Evolutionary conservation across 2,888 invertebrate genomes (phyloP).

Genomic region (Zelleria hepariella): DNA sequence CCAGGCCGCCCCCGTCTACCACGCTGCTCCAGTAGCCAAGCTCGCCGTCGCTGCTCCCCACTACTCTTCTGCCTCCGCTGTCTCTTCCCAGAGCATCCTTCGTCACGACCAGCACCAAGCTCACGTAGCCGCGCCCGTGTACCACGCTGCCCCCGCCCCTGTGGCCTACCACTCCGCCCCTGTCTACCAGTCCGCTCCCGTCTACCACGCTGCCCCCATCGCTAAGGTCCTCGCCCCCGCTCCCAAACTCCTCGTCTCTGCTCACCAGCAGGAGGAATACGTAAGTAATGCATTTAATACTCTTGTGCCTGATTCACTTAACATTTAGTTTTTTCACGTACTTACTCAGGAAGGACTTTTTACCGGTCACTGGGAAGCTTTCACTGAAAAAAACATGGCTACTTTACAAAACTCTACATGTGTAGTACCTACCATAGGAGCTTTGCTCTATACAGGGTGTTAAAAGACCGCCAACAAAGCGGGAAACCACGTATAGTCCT

Average conservation of each 20-base stretch:
- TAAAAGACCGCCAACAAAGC: no score
- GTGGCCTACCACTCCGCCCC: slow-evolving; percentile 20
- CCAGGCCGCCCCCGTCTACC: slow-evolving; percentile 17
- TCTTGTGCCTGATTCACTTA: no score
- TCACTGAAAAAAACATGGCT: no score
- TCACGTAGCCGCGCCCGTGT: slow-evolving; percentile 5
- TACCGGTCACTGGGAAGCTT: no score
- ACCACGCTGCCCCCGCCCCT: slow-evolving; percentile 17
- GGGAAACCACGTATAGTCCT: no score
- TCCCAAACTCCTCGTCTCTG: slow-evolving; percentile 14
- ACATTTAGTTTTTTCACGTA: neutral
- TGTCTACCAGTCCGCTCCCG: slow-evolving; percentile 18
- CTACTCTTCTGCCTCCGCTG: slow-evolving; percentile 16
- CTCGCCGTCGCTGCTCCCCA: slow-evolving; percentile 21
- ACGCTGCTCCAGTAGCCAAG: slow-evolving; percentile 15
- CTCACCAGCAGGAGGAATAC: slow-evolving; percentile 9
- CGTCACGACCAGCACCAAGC: slow-evolving; percentile 24
- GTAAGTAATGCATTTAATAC: neutral
- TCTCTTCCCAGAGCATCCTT: slow-evolving; percentile 17
- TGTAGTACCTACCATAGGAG: no score
- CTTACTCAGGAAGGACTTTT: no score
- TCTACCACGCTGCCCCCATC: slow-evolving; percentile 19
- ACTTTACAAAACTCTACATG: no score
- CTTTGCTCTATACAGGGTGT: no score
- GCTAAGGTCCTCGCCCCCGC: slow-evolving; percentile 20